Conservation (phyloP, 2,113 vertebrate species). For the Chrysemys picta region DNA sequence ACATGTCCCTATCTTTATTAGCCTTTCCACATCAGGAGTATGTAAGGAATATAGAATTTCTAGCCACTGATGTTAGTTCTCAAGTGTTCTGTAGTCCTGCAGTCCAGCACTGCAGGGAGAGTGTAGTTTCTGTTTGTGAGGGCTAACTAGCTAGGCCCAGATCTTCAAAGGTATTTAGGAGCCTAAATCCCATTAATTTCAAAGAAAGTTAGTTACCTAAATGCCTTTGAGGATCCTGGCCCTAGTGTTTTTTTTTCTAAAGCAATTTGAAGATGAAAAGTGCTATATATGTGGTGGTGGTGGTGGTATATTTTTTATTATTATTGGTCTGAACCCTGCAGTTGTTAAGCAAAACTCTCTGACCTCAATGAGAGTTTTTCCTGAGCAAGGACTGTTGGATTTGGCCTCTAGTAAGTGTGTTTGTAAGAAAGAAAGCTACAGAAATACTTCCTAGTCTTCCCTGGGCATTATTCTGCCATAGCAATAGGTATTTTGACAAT, state of each 20-base stretch:
- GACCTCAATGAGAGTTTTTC: background rate
- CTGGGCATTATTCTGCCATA: background rate
- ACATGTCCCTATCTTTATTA: background rate
- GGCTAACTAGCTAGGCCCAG: background rate
- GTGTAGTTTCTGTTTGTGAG: background rate
- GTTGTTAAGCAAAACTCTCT: background rate
- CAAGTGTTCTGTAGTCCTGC: background rate
- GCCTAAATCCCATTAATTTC: background rate
- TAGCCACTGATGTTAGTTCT: background rate
- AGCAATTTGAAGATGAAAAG: background rate
- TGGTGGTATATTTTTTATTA: background rate
- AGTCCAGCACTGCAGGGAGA: background rate
- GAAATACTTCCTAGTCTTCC: background rate
- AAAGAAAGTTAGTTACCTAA: background rate
- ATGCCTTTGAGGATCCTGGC: background rate
- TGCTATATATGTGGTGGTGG: background rate
- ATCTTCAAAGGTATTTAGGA: background rate
- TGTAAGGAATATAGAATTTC: background rate
- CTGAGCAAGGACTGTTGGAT: background rate
- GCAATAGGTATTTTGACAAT: accelerated
- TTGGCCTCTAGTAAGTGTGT: background rate
- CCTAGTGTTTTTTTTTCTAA: background rate
- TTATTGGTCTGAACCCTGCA: background rate
- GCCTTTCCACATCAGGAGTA: background rate
- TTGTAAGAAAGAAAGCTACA: background rate